Evolutionary conservation across 2,888 invertebrate species (phyloP).

Genomic region (Himalopsyche tibetana): DNA sequence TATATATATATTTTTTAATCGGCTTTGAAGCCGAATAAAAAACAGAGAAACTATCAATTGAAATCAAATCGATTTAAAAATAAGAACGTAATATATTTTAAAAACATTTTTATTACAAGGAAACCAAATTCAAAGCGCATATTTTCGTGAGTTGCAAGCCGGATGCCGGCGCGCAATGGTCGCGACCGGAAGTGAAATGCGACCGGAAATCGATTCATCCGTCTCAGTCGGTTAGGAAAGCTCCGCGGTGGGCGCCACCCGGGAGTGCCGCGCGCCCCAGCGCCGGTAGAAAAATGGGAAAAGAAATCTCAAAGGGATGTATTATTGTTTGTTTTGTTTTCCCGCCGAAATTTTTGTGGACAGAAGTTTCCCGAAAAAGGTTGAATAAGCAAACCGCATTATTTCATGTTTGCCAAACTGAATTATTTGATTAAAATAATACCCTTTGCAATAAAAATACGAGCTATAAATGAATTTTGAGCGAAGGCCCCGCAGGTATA

Average conservation of each 20-base stretch:
- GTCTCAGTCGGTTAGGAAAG: conserved; percentile 43
- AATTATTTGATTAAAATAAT: conserved; percentile 34
- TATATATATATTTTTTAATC: too few species aligned
- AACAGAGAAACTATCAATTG: too few species aligned
- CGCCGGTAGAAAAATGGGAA: neutral
- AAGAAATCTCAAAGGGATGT: conserved; percentile 26
- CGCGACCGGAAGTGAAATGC: conserved; percentile 38
- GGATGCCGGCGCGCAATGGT: conserved; percentile 3
- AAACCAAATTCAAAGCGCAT: conserved; percentile 19
- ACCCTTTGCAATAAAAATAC: conserved; percentile 8
- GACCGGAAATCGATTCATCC: conserved; percentile 46
- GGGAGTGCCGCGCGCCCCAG: neutral
- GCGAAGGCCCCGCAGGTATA: conserved; percentile 13
- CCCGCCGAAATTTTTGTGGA: conserved; percentile 20
- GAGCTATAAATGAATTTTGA: conserved; percentile 18
- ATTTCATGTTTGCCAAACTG: neutral
- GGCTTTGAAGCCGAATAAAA: too few species aligned
- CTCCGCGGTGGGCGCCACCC: conserved; percentile 12
- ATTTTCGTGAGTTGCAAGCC: conserved; percentile 18
- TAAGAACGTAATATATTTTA: neutral
- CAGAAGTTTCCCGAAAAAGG: conserved; percentile 30
- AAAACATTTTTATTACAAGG: neutral
- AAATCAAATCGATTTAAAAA: too few species aligned
- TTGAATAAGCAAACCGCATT: conserved; percentile 27
- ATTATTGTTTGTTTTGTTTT: conserved; percentile 29